Conservation (phyloP, 35 echinoderm and acorn worm species). For the Strongylocentrotus purpuratus region DNA sequence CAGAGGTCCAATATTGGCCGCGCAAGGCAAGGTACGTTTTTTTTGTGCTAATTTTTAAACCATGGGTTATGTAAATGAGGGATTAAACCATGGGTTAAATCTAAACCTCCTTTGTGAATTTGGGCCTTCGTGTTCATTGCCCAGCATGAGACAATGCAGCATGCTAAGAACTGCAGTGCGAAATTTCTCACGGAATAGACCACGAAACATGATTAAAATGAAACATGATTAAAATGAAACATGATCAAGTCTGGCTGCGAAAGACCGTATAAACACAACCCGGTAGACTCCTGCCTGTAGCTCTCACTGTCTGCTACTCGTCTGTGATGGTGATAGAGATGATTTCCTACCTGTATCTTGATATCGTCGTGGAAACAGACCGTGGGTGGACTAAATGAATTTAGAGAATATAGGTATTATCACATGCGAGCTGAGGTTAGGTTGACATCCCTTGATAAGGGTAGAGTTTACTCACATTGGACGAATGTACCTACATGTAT, state of each 20-base stretch:
- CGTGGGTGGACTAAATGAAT: conserved; percentile 9
- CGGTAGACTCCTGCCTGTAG: not conserved
- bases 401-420: not conserved
- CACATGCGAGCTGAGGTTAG: not conserved
- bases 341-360: not conserved
- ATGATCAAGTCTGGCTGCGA: not conserved
- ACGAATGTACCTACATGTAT: not conserved
- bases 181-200: not conserved
- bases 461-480: not conserved
- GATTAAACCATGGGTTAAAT: too few species aligned
- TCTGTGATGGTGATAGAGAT: not conserved
- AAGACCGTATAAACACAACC: not conserved
- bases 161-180: too few species aligned
- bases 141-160: too few species aligned
- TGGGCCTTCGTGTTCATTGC: too few species aligned
- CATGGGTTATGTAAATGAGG: too few species aligned
- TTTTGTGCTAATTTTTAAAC: too few species aligned
- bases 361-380: not conserved
- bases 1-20: too few species aligned
- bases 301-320: not conserved
- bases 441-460: not conserved
- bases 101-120: too few species aligned
- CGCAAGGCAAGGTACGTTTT: too few species aligned
- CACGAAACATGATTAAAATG: not conserved
- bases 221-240: conserved; percentile 13